A percentile compares a stretch with the other conserved stretches of the same genome.
Evolutionary conservation across 2,113 vertebrate genomes (phyloP).

Genomic region (Anarhynchus alexandrinus): DNA sequence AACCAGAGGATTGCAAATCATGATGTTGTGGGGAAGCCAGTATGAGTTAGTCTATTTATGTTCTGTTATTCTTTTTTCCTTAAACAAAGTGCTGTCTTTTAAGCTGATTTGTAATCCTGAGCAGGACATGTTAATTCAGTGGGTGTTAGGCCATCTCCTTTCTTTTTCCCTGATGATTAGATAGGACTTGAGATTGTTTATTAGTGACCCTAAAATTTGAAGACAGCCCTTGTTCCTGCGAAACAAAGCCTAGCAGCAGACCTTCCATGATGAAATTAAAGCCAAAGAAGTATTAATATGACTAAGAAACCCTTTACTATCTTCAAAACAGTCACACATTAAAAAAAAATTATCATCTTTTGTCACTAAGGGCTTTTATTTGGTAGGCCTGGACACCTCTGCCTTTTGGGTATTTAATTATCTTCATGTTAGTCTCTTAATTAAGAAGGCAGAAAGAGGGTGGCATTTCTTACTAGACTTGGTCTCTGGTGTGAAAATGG

Average conservation of each 20-base stretch:
- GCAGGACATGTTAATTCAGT: not conserved
- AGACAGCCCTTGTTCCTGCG: not conserved
- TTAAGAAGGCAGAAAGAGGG: not conserved
- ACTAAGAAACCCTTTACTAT: not conserved
- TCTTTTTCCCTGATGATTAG: not conserved
- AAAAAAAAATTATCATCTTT: not conserved
- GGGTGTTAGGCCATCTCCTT: not conserved
- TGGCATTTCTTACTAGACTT: not conserved
- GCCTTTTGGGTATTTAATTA: not conserved
- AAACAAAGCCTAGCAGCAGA: not conserved
- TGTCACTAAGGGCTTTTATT: not conserved
- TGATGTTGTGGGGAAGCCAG: not conserved
- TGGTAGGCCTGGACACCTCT: not conserved
- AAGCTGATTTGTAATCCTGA: not conserved
- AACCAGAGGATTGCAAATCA: not conserved
- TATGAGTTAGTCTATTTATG: not conserved
- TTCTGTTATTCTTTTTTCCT: not conserved
- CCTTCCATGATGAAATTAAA: not conserved
- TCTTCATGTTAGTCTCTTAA: not conserved
- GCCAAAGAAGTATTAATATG: not conserved
- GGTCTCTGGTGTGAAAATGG: not conserved
- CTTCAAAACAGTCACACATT: fast-evolving
- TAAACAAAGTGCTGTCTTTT: not conserved
- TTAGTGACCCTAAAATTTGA: not conserved
- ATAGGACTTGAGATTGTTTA: not conserved